Evolutionary conservation across 2,888 invertebrate species (phyloP).

Genomic region (Ethmia dodecea): DNA sequence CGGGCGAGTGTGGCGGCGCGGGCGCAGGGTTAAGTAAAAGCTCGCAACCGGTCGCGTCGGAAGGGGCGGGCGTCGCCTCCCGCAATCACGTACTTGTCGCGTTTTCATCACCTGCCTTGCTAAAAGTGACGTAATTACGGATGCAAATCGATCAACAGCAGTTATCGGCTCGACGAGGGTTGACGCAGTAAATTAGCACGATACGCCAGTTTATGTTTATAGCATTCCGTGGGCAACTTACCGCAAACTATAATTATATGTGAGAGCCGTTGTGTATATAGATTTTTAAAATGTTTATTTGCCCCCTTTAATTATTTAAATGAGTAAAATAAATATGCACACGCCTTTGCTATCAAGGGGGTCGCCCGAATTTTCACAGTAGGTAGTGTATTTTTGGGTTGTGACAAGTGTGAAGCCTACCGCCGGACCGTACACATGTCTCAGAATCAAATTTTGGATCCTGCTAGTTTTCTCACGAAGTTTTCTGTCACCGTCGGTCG

Average conservation of each 20-base stretch:
- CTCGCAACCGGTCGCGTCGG: slow-evolving; percentile 58
- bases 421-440: too few relatives aligned
- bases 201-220: slow-evolving; percentile 67
- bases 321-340: not conserved
- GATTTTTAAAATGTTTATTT: slow-evolving; percentile 1
- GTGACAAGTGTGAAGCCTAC: not conserved
- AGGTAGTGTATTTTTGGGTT: not conserved
- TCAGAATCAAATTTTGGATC: too few relatives aligned
- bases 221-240: slow-evolving; percentile 58
- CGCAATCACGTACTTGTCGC: slow-evolving; percentile 72
- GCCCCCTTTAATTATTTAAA: not conserved
- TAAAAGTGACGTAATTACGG: slow-evolving; percentile 74
- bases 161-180: slow-evolving; percentile 67
- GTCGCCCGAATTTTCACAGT: too few relatives aligned
- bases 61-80: slow-evolving; percentile 51
- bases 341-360: too few relatives aligned
- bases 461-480: too few relatives aligned
- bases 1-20: slow-evolving; percentile 5
- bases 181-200: slow-evolving; percentile 70
- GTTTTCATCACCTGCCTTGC: slow-evolving; percentile 72
- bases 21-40: slow-evolving; percentile 40
- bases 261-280: slow-evolving; percentile 3
- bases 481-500: too few relatives aligned
- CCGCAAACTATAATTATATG: slow-evolving; percentile 56
- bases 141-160: slow-evolving; percentile 75